Evolutionary conservation across 1,140 invertebrate genomes (phyloP), one percentile per base, ranked within the genome.

Genomic region (Trachelipus rathkii): DNA sequence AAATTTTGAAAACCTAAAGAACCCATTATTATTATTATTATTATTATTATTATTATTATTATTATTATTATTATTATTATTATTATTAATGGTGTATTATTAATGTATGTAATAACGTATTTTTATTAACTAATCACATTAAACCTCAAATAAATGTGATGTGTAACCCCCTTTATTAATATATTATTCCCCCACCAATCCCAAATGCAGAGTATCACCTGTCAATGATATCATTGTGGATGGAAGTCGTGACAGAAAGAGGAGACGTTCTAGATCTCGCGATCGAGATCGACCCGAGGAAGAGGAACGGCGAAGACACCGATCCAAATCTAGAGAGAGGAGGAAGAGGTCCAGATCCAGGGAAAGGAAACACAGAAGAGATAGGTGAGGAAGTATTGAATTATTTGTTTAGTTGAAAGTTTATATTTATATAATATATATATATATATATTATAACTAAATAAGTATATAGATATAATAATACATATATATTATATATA

Each of bases 321-420:
- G 82, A 75, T 78, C 80, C 73, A 77, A 81, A 69, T 72, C 79
- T 72, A 45, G 74, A 72, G 82, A 83, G 74, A 75, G 83, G 74
- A 73, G 80, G 78, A 77, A 79, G 72, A 69, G 84, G 23, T 79
- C 81, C 69, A 66, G 83, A 73, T 81, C 81, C 4, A 84, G 89
- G 8, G 89, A 90, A 74, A 87, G 89, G n/a, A 76, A 81, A 45
- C 81, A 80, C 23, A 72, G 80, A 53, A 78, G 77, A 45, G 78
- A 79, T 44, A 74, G 78, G 78, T 77, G 67, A 33, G 33, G 33
- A 33, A 33, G 6, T 33, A 6, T 33, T 33, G 33, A 33, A 33
- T 3, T 33, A n/a, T 33, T 33, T 33, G 33, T 33, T 33, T 33
- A 33, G 33, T 33, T 33, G 33, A 33, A n/a, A n/a, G n/a, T n/a